Percentiles rank a stretch among this genome's conserved stretches.
These are phyloP conservation scores for Protophormia terraenovae DNA, from an alignment of 2,888 invertebrate genomes.

Conservation along the genomic window DNA sequence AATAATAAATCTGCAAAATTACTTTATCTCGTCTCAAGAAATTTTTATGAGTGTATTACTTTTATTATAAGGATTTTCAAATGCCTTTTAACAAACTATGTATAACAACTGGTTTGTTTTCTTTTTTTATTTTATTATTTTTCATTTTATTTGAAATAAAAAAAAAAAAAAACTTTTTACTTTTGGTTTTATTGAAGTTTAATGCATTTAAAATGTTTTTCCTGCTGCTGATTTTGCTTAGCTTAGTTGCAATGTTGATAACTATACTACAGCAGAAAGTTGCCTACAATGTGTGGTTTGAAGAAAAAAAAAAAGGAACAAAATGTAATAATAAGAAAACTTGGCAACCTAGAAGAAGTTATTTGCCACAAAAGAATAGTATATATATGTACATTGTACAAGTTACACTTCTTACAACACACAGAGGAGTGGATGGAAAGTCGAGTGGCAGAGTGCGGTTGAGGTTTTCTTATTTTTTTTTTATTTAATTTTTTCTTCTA, in stretches of 20 bases:
- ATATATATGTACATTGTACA: too few relatives aligned
- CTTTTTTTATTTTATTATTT: constrained; percentile 9
- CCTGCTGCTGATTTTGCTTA: background rate
- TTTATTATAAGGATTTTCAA: constrained; percentile 12
- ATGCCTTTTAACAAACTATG: background rate
- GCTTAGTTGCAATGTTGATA: background rate
- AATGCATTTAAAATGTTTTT: constrained; percentile 22
- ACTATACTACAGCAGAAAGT: background rate
- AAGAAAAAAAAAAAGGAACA: background rate
- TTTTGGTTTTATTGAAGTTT: constrained; percentile 66
- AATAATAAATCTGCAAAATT: too few relatives aligned
- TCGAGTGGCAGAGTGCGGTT: constrained; percentile 7
- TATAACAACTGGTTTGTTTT: constrained; percentile 44
- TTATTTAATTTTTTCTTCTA: background rate
- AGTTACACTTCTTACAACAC: constrained; percentile 26
- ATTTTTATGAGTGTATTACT: background rate
- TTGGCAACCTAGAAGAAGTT: constrained; percentile 44
- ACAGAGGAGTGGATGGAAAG: background rate
- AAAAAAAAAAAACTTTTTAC: constrained; percentile 46
- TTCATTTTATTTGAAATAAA: constrained; percentile 4
- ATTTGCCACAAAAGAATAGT: constrained; percentile 28
- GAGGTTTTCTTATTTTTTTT: constrained; percentile 18
- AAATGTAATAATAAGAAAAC: constrained; percentile 31
- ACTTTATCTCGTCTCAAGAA: too few relatives aligned
- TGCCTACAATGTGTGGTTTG: background rate